A percentile compares a stretch with the other conserved stretches of the same genome.
Conservation (phyloP, 1,140 invertebrate species). For the Schlechtendalia chinensis region DNA sequence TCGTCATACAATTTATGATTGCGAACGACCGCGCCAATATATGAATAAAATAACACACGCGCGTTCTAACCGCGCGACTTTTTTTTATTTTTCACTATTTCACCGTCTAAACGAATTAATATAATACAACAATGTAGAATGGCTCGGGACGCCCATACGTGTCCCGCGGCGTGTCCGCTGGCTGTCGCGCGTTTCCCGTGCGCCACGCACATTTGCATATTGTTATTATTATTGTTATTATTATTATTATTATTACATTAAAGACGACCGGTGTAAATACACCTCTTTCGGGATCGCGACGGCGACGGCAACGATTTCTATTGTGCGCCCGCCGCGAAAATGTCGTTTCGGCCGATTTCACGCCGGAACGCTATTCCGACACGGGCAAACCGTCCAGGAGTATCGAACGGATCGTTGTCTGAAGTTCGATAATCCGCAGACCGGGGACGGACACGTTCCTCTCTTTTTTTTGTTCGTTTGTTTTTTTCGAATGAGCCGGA, state of each 20-base stretch:
- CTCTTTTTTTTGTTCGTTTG: too few species aligned
- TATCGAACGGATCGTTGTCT: too few species aligned
- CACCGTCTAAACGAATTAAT: slow-evolving; percentile 41
- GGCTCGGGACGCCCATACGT: not conserved
- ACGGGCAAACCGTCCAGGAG: too few species aligned
- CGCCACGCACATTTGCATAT: not conserved
- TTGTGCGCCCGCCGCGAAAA: too few species aligned
- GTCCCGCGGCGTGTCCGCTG: not conserved
- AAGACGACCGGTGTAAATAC: slow-evolving; percentile 17
- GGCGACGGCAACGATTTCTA: too few species aligned
- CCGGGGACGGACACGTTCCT: too few species aligned
- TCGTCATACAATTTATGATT: not conserved
- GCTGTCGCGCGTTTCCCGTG: not conserved
- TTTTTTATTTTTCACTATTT: not conserved
- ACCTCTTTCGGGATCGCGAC: not conserved
- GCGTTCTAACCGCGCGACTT: not conserved
- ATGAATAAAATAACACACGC: not conserved
- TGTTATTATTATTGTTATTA: not conserved
- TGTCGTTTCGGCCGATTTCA: too few species aligned
- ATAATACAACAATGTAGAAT: slow-evolving; percentile 22
- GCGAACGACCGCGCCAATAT: not conserved
- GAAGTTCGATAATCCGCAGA: too few species aligned
- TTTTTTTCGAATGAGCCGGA: too few species aligned
- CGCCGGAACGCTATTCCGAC: too few species aligned
- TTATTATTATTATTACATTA: too few species aligned